Conservation (phyloP, 2,888 invertebrate species). For the Luperina nickerlii region DNA sequence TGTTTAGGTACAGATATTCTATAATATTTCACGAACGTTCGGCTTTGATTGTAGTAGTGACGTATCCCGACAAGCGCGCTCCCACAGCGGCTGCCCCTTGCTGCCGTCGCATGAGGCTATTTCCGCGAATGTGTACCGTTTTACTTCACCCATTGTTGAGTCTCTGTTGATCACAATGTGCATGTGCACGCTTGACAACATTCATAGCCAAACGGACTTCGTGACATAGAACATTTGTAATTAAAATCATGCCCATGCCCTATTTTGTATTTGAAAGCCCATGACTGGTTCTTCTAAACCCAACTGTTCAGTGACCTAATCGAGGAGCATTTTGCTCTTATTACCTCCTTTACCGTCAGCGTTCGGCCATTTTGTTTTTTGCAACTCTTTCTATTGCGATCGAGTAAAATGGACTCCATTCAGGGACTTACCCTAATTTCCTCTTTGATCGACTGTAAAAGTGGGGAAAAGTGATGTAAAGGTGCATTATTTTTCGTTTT, state of each 20-base stretch:
- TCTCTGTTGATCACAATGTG: too few relatives aligned
- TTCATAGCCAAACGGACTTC: too few relatives aligned
- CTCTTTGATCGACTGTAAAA: conserved; percentile 35
- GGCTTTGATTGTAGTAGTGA: too few relatives aligned
- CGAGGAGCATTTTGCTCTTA: conserved; percentile 29
- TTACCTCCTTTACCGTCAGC: conserved; percentile 27
- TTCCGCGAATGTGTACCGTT: too few relatives aligned
- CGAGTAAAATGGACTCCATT: conserved; percentile 35
- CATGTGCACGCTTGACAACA: too few relatives aligned
- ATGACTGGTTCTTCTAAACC: conserved; percentile 8
- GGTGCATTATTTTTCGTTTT: conserved; percentile 8
- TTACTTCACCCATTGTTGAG: too few relatives aligned
- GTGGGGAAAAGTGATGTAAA: conserved; percentile 10
- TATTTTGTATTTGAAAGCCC: background rate
- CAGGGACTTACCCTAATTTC: conserved; percentile 33
- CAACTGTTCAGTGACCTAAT: background rate
- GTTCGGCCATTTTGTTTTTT: conserved; percentile 37
- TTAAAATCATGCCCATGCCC: background rate
- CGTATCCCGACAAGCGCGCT: too few relatives aligned
- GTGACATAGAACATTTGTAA: too few relatives aligned
- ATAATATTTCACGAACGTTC: too few relatives aligned
- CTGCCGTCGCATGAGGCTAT: too few relatives aligned
- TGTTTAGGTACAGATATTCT: too few relatives aligned
- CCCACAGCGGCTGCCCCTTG: too few relatives aligned
- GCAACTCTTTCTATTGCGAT: conserved; percentile 33